Percentiles rank a stretch among this genome's conserved stretches.
Conservation (phyloP, 2,113 vertebrate genomes). For the Podocnemis expansa region DNA sequence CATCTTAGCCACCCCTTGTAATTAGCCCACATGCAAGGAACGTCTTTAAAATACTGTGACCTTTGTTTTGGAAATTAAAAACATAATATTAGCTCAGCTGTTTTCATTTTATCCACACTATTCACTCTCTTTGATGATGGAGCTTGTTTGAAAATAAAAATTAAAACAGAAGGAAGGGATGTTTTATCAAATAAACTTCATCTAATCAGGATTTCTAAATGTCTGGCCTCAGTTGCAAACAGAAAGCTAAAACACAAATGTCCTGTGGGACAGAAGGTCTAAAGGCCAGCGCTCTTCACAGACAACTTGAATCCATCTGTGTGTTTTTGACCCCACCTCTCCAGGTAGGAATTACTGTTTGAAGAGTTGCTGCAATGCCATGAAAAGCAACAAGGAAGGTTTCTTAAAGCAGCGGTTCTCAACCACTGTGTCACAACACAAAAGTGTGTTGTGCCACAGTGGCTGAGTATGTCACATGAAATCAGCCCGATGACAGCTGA, state of each 20-base stretch:
- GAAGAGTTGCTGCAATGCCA: neutral
- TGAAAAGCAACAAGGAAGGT: neutral
- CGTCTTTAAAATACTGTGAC: neutral
- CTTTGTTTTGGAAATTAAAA: slow-evolving; percentile 4
- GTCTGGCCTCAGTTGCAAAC: slow-evolving; percentile 23
- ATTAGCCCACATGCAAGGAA: neutral
- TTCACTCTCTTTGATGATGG: slow-evolving; percentile 20
- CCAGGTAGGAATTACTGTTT: neutral
- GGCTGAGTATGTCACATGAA: too few species aligned
- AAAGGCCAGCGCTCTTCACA: slow-evolving; percentile 22
- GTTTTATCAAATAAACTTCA: slow-evolving; percentile 47
- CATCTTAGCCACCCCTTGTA: neutral
- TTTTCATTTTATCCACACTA: neutral
- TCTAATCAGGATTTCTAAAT: slow-evolving; percentile 17
- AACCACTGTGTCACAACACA: too few species aligned
- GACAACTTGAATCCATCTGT: neutral
- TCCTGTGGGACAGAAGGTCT: slow-evolving; percentile 43
- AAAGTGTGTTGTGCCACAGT: too few species aligned
- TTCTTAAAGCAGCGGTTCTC: too few species aligned
- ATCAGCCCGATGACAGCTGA: too few species aligned
- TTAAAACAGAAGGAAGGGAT: neutral
- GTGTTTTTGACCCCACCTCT: neutral
- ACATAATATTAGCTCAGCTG: neutral
- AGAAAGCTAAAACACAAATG: slow-evolving; percentile 61
- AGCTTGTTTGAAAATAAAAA: neutral